Percentiles rank a stretch among this genome's conserved stretches.
Conservation (phyloP, 1,140 invertebrate species). For the Drosophila dunni region DNA sequence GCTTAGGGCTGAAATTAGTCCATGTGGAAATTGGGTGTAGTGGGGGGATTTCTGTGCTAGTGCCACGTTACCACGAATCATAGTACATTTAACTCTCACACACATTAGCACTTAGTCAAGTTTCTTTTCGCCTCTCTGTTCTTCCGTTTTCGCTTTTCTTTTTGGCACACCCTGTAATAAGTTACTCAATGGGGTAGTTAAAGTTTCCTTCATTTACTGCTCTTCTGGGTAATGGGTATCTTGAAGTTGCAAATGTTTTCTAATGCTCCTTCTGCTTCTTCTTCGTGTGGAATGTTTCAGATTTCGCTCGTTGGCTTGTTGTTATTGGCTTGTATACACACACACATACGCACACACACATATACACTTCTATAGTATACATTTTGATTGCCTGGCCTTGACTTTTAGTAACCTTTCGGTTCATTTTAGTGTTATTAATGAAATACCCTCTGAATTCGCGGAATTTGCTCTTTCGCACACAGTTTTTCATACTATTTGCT, state of each 20-base stretch:
- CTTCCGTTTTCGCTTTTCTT: slow-evolving; percentile 25
- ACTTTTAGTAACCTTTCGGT: slow-evolving; percentile 80
- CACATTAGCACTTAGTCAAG: slow-evolving; percentile 75
- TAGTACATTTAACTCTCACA: slow-evolving; percentile 50
- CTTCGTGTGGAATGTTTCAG: slow-evolving; percentile 61
- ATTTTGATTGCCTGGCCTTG: slow-evolving; percentile 66
- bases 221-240: slow-evolving; percentile 7
- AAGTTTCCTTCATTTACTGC: not conserved
- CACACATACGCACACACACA: too few species aligned
- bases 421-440: slow-evolving; percentile 82
- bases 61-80: not conserved
- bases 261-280: not conserved
- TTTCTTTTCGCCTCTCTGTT: slow-evolving; percentile 40
- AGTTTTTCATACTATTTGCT: slow-evolving; percentile 1
- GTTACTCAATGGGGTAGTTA: not conserved
- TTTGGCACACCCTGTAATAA: slow-evolving; percentile 4
- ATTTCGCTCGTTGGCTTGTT: slow-evolving; percentile 44
- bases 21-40: not conserved
- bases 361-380: too few species aligned
- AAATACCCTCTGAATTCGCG: slow-evolving; percentile 50
- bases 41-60: not conserved
- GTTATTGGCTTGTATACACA: slow-evolving; percentile 40
- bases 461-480: slow-evolving; percentile 55
- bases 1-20: slow-evolving; percentile 39
- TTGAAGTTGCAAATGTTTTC: not conserved